Percentiles rank a stretch among this genome's conserved stretches.
phyloP scores from a whole-genome alignment of 2,888 invertebrate genomes.

The Ecliptopera silaceata region DNA sequence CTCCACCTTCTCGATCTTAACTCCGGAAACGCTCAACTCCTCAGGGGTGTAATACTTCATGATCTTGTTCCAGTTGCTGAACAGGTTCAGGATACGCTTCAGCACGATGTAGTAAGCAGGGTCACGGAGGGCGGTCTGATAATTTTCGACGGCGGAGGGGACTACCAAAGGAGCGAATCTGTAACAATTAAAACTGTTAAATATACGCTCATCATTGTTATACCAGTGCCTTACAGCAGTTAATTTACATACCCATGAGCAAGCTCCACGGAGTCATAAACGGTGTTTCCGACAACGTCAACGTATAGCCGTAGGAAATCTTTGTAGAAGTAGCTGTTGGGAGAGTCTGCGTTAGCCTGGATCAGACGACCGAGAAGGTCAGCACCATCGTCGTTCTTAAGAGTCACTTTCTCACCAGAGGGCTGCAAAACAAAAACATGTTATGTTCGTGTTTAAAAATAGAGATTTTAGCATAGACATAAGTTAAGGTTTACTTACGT shows the following conservation, averaged over 20 bases:
- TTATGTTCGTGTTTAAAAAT: background rate
- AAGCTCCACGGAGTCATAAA: slow-evolving; percentile 40
- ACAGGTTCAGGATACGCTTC: slow-evolving; percentile 83
- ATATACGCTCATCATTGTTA: no score
- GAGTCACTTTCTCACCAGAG: slow-evolving; percentile 79
- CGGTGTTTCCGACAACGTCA: slow-evolving; percentile 81
- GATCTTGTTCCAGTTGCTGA: slow-evolving; percentile 82
- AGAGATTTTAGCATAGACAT: background rate
- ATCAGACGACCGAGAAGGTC: slow-evolving; percentile 86
- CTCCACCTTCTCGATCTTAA: slow-evolving; percentile 84
- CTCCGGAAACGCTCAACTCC: slow-evolving; percentile 84
- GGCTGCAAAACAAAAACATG: slow-evolving; percentile 45
- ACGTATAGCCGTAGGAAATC: slow-evolving; percentile 81
- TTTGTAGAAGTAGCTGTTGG: slow-evolving; percentile 84
- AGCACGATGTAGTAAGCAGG: slow-evolving; percentile 87
- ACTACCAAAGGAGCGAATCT: slow-evolving; percentile 67
- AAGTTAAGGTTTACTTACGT: slow-evolving; percentile 50
- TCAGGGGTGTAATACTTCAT: slow-evolving; percentile 85
- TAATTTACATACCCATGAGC: slow-evolving; percentile 45
- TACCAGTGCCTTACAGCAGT: no score
- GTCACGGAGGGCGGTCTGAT: slow-evolving; percentile 86
- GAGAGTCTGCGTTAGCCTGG: slow-evolving; percentile 85
- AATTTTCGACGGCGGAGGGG: slow-evolving; percentile 86
- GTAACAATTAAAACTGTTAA: slow-evolving; percentile 21
- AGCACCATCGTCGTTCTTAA: slow-evolving; percentile 84